Evolutionary conservation across 2,797 vertebrate species (phyloP), one percentile per base, ranked within the genome.

Genomic region (Urocyon cinereoargenteus): DNA sequence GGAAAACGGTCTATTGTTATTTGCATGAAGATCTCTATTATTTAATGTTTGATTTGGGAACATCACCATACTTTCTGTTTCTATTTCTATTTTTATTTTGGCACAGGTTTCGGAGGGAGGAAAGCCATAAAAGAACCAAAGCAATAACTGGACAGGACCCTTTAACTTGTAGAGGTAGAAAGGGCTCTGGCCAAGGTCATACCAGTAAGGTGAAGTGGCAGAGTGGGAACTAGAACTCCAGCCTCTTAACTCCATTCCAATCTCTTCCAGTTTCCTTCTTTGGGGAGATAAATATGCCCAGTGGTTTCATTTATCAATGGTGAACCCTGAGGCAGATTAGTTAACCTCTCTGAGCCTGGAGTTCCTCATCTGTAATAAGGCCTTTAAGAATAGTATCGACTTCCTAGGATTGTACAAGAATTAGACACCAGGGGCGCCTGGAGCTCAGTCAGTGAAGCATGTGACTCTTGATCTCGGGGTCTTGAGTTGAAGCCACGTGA

Each of bases 261-360:
- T 28, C 73, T 81, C 62, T 95, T 83, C 49, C 28, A 7, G 16
- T 68, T 96, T 97, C 73, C 21, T 78, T 86, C 26, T 89, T 95
- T 90, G 22, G n/a, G 40, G 15, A 88, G 22, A 19, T 66, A 12
- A 91, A 59, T 89, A 45, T 28, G 55, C 14, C 40, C 11, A 45
- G n/a, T 64, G 40, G 13, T 91, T 98, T 95, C 61, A 34, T n/a
- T 62, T 64, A 93, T 57, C 57, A 90, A 82, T 36, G 86, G 36
- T 89, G 31, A 36, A 7, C 16, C 11, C 45, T 84, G 62, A 28
- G 26, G 49, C 36, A 36, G 16, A 45, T 28, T 64, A 55, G 19
- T 64, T 55, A 83, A 70, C 36, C n/a, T 95, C 68, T 92, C 82
- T 75, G 53, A 45, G 13, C 70, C 79, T 70, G 4, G 3, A 75